Base-by-base conservation (phyloP, 1,140 invertebrate genomes). In the Brachionus koreanus region DNA sequence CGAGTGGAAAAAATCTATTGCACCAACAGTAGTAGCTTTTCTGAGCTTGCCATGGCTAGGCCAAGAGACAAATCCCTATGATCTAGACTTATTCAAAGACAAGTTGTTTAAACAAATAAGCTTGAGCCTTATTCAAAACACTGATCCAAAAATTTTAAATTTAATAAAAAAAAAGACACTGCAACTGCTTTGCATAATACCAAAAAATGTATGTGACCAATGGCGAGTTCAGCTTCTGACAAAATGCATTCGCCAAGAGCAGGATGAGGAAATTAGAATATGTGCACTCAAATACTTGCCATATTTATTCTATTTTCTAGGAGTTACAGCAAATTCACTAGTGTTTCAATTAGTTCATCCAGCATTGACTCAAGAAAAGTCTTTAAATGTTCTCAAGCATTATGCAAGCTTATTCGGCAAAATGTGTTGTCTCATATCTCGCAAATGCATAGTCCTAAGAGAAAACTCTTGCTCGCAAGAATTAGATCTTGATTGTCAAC, bases 21-120 rank as follows among this genome's bases (percentile, higher is more conserved):
- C 61, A 12, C 76, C 61, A 43, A 79, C 52, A 35, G 9, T 79
- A 16, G 19, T 57, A 25, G 76, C 49, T 42, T 79, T 79, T 42
- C 35, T 79, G 12, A 79, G 76, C 49, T 79, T 79, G 12, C 76
- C 76, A 25, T 79, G 76, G 76, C 49, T 79, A 4, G 61, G 19
- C 25, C 49, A 37, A 12, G 76, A 79, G 42, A 42, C 76, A 33
- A 79, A 37, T 12, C 0, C 35, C 10, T 65, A 61, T 25, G 76
- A 79, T 65, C 49, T 79, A 12, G 76, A 79, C 23, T 13, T 79
- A 35, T 79, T 61, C 25, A 79, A 79, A 43, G 76, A 79, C 76
- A 57, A 65, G 19, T 19, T 12, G 13, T 42, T 42, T 65, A 79
- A 79, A 61, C 76, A 79, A 37, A 13, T 37, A 23, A 79, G 76